Base-by-base conservation (phyloP, 2,888 invertebrate genomes). In the Tyria jacobaeae region DNA sequence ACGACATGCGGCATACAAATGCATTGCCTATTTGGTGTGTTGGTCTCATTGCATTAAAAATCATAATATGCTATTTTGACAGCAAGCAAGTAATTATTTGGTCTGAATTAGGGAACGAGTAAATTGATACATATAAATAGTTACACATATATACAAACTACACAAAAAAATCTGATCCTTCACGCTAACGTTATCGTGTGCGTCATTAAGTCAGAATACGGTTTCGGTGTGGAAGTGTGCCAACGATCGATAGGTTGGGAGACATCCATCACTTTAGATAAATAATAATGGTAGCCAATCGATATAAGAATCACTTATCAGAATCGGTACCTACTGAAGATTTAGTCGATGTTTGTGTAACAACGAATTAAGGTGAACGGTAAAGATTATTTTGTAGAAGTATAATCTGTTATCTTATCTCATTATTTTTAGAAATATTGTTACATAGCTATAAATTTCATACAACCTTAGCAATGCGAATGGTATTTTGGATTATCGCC, bases 241-340 rank as follows among this genome's bases (percentile, higher is more conserved):
- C 66, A 64, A 51, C 61, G 53, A 55, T 64, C 60, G 73, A 76
- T 76, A 76, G 70, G 44, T 52, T 56, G 37, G 31, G 39, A 37
- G 17, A 64, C 71, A 66, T 64, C 60, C 57, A 70, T 76, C 70
- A 77, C 75, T 75, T 72, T 49, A 75, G 73, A 73, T 77, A 76
- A 62, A 68, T 62, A 1, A 48, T 35, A 44, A 44, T 71, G 57
- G 71, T 59, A 65, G 67, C 62, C 70, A 77, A 75, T 68, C 64
- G 64, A 51, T 35, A 24, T 44, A 54, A 74, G 66, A 68, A 64
- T 60, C 54, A 25, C n/a, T 62, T 65, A 67, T 66, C 68, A 57
- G 17, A 49, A 35, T 47, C 34, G 56, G 12, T 48, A 31, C 31
- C 31, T 24, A 51, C 21, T n/a, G 17, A 14, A 12, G 34, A 44